A percentile compares a stretch with the other conserved stretches of the same genome.
Evolutionary conservation across 64 coral and sea anemone genomes (phyloP).

Genomic region (Dendrophyllia cribrosa): DNA sequence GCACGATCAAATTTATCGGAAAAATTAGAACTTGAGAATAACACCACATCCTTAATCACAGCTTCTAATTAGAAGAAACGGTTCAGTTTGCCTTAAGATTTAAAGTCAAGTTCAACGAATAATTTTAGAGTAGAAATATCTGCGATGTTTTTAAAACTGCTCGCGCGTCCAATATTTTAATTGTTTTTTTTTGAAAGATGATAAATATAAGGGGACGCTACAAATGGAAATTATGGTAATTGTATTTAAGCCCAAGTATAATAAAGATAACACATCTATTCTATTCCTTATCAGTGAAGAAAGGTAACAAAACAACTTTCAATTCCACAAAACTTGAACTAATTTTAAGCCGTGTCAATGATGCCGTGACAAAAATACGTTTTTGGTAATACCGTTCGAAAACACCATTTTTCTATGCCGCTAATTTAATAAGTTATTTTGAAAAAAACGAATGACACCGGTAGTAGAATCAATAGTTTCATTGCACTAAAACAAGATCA

Average conservation of each 20-base stretch:
- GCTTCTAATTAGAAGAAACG: constrained; percentile 2
- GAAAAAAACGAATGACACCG: neutral
- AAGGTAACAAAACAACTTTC: neutral
- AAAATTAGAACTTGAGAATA: neutral
- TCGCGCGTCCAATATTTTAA: neutral
- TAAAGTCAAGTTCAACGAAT: neutral
- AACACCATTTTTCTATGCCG: too few species aligned
- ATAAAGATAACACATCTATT: neutral
- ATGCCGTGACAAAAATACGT: neutral
- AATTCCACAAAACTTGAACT: neutral
- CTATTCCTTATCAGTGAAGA: neutral
- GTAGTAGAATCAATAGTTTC: neutral
- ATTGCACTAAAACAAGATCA: neutral
- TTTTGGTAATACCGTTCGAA: neutral
- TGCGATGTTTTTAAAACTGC: neutral
- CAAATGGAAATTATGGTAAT: neutral
- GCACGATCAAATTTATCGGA: neutral
- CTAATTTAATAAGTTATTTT: neutral
- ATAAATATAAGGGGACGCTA: neutral
- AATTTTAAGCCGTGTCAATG: neutral
- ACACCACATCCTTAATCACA: neutral
- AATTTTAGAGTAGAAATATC: neutral
- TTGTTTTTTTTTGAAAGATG: neutral
- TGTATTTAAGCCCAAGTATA: neutral
- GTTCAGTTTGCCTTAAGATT: neutral